Evolutionary conservation across 37 sponge, comb jelly and placozoan species (phyloP).

Genomic region (Theonella swinhoei): DNA sequence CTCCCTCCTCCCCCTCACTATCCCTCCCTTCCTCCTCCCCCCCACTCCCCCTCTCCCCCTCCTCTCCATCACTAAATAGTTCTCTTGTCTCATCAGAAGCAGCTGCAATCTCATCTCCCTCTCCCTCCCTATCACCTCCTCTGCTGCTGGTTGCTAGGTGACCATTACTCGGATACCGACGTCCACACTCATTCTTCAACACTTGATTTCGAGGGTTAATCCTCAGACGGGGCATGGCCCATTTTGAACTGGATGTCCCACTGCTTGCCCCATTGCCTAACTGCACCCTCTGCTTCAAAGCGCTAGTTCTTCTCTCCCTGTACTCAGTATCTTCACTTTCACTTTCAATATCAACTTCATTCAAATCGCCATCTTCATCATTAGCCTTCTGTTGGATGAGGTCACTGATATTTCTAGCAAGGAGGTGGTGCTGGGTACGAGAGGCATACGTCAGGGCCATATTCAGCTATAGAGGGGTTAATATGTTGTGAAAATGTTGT

Average conservation of each 20-base stretch:
- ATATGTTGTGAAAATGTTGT: neutral
- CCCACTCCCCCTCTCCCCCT: neutral
- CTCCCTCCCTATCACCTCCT: constrained; percentile 2
- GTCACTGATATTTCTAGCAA: constrained; percentile 62
- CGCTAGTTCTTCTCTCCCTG: neutral
- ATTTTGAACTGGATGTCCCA: neutral
- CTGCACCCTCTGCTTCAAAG: neutral
- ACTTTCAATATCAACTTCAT: neutral
- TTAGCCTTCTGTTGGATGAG: constrained; percentile 53
- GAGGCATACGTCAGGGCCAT: constrained; percentile 77
- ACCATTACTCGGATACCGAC: too few species aligned
- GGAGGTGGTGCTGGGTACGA: constrained; percentile 31
- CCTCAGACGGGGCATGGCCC: too few species aligned
- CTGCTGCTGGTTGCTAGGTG: neutral
- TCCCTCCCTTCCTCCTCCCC: neutral
- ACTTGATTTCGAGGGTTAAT: too few species aligned
- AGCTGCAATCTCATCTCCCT: constrained; percentile 1
- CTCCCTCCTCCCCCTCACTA: constrained; percentile 5
- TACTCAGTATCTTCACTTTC: neutral
- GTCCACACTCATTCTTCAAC: too few species aligned
- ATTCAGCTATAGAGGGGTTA: too few species aligned
- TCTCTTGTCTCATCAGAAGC: constrained; percentile 21
- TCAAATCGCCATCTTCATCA: neutral
- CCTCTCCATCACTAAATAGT: constrained; percentile 54
- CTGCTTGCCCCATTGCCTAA: too few species aligned